Base-by-base conservation (phyloP, 2,113 vertebrate species). In the Pseudopodoces humilis region DNA sequence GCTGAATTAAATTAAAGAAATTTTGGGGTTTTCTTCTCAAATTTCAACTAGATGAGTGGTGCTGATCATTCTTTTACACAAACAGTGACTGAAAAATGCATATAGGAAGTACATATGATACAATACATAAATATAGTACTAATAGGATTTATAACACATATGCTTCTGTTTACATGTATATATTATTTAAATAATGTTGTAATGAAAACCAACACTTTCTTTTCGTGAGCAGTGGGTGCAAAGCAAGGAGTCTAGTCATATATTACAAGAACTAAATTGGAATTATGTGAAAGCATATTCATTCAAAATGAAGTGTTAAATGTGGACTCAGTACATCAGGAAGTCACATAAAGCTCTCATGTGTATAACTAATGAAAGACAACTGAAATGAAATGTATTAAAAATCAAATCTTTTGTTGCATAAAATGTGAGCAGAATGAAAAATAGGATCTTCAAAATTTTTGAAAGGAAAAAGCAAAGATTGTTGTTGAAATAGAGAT, bases 21-120 rank as follows among this genome's bases (percentile, higher is more conserved):
- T 1, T 30, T 7, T 15, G 33, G 47, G 13, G 1, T 0, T 21
- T 68, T 77, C 69, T 53, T 7, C 39, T 49, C 49, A 31, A 78
- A 47, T 63, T 78, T 22, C 18, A 11, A 4, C 5, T 37, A 31
- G 14, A 43, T 56, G 6, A 25, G 22, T 39, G 7, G 9, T 37
- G 52, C 22, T 19, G 18, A 39, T 50, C 3, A 28, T 21, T 69
- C 15, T 43, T 84, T 76, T 56, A 33, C 18, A 65, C 18, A 75
- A 43, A 39, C 39, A 39, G 15, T 60, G 41, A 62, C 6, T 19
- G 30, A 68, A 72, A 85, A 86, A 92, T 7, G 47, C 1, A 15
- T 47, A 30, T 20, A 52, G 11, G 4, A 50, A 62, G 5, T 33
- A 46, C 3, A 25, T 33, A 13, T 15, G 18, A 53, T 21, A 35